These are phyloP conservation scores for Odocoileus hemionus DNA, from an alignment of 2,113 vertebrate species.

Conservation along the genomic window DNA sequence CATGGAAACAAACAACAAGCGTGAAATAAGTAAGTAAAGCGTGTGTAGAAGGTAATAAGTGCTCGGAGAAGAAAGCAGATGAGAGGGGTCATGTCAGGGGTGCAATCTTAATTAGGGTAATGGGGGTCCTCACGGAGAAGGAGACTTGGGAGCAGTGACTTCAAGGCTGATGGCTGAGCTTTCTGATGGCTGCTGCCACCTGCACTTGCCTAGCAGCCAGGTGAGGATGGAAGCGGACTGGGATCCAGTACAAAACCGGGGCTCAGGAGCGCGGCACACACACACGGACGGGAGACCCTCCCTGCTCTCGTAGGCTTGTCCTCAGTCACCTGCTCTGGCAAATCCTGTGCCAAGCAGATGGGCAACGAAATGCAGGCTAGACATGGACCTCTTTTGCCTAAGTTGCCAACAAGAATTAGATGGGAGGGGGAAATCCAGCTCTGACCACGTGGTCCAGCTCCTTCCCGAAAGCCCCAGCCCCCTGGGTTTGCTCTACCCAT, in stretches of 20 bases:
- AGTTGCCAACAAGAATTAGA: neutral
- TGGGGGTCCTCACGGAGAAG: neutral
- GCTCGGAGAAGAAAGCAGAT: neutral
- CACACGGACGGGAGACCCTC: accelerated
- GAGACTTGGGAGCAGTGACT: neutral
- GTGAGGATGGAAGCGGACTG: accelerated
- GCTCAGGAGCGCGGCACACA: neutral
- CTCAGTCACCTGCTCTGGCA: neutral
- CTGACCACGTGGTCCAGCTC: neutral
- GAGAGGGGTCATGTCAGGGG: accelerated
- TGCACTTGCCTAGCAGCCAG: neutral
- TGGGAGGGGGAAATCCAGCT: neutral
- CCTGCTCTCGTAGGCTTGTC: neutral
- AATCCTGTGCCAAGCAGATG: neutral
- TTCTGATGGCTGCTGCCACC: neutral
- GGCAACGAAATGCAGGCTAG: neutral
- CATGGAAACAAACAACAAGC: neutral
- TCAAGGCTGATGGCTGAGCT: neutral
- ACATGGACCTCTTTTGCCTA: neutral
- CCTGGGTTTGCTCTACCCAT: neutral
- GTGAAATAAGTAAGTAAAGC: neutral
- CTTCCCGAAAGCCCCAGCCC: neutral
- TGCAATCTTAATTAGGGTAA: neutral
- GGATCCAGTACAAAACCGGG: accelerated
- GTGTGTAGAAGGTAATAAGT: accelerated